These are phyloP conservation scores for Bombus polaris DNA, from an alignment of 1,140 invertebrate species.

Conservation along the genomic window DNA sequence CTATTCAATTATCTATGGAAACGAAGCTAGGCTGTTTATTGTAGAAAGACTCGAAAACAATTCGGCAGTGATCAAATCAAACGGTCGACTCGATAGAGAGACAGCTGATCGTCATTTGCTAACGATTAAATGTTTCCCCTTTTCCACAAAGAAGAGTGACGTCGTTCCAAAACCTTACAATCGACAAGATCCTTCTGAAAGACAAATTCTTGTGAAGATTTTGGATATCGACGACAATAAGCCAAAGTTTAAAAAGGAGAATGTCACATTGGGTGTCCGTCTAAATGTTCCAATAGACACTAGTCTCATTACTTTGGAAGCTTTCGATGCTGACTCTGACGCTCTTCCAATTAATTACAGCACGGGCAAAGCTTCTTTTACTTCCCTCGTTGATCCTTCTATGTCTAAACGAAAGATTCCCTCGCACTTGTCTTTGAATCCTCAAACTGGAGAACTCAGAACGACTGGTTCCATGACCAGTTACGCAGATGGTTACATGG, in stretches of 20 bases:
- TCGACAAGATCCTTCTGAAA: conserved; percentile 87
- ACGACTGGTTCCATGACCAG: conserved; percentile 87
- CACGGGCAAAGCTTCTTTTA: conserved; percentile 86
- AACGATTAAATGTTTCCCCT: conserved; percentile 89
- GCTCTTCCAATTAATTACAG: conserved; percentile 86
- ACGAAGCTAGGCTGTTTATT: conserved; percentile 86
- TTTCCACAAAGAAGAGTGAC: conserved; percentile 78
- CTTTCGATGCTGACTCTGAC: conserved; percentile 87
- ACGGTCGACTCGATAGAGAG: conserved; percentile 87
- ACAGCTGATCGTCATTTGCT: conserved; percentile 84
- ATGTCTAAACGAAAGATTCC: conserved; percentile 81
- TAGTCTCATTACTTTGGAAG: conserved; percentile 86
- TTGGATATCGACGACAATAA: conserved; percentile 90
- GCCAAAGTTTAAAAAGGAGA: conserved; percentile 86
- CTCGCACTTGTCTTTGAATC: conserved; percentile 85
- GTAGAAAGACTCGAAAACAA: conserved; percentile 87
- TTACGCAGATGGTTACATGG: conserved; percentile 89
- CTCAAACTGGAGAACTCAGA: conserved; percentile 86
- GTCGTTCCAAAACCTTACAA: conserved; percentile 85
- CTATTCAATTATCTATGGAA: conserved; percentile 89
- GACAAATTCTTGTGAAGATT: conserved; percentile 86
- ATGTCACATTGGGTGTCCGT: conserved; percentile 88
- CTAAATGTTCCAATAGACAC: conserved; percentile 90
- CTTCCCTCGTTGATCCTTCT: conserved; percentile 84
- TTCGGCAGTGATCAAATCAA: conserved; percentile 85